A percentile compares a stretch with the other conserved stretches of the same genome.
Evolutionary conservation across 2,797 vertebrate species (phyloP).

Genomic region (Sparidentex hasta): DNA sequence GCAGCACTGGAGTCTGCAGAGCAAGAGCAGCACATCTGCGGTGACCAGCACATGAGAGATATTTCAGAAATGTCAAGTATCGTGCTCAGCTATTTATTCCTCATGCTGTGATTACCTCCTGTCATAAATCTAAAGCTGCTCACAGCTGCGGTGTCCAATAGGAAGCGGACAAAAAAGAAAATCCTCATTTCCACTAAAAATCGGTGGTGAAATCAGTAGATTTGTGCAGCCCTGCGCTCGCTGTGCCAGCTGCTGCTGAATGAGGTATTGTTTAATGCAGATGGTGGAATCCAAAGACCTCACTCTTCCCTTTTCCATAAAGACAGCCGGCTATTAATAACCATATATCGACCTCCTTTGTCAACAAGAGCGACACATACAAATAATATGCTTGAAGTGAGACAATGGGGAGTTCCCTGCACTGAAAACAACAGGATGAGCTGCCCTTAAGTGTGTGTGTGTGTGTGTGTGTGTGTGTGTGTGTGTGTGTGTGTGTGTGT

Average conservation of each 20-base stretch:
- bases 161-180: constrained; percentile 54
- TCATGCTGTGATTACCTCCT: constrained; percentile 50
- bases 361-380: constrained; percentile 81
- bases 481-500: constrained; percentile 22
- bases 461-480: constrained; percentile 33
- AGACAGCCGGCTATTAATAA: constrained; percentile 82
- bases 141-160: constrained; percentile 71
- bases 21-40: constrained; percentile 51
- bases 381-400: constrained; percentile 75
- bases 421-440: constrained; percentile 85
- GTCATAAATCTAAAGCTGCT: constrained; percentile 50
- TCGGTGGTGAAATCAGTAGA: constrained; percentile 57
- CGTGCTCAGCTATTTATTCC: constrained; percentile 42
- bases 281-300: constrained; percentile 75
- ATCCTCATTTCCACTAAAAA: constrained; percentile 60
- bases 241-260: constrained; percentile 75
- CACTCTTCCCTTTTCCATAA: constrained; percentile 81
- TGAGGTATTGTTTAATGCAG: constrained; percentile 80
- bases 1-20: constrained; percentile 2
- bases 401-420: constrained; percentile 84
- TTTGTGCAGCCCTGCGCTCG: constrained; percentile 29
- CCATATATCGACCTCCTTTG: constrained; percentile 81
- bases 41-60: constrained; percentile 33
- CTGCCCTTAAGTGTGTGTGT: constrained; percentile 41
- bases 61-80: constrained; percentile 63